Evolutionary conservation across 2,888 invertebrate genomes (phyloP).

Genomic region (Nematopogon swammerdamellus): DNA sequence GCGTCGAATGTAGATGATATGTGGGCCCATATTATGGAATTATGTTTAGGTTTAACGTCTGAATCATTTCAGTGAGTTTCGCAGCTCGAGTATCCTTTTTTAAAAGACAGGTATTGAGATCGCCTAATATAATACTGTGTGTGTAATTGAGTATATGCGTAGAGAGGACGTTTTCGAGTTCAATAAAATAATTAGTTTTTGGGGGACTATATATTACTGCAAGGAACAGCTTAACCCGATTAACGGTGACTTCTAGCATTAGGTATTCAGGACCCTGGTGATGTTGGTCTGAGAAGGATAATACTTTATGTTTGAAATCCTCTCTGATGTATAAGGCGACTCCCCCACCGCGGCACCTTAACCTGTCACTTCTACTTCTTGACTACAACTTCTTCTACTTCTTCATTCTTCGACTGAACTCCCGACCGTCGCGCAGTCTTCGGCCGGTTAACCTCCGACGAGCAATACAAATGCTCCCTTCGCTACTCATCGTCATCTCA

Average conservation of each 20-base stretch:
- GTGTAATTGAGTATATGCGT: background rate
- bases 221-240: conserved; percentile 5
- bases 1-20: background rate
- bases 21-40: background rate
- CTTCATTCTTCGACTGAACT: too few species aligned
- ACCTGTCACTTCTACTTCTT: conserved; percentile 5
- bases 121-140: background rate
- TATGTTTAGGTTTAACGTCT: background rate
- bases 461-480: conserved; percentile 3
- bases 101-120: background rate
- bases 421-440: too few species aligned
- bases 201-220: conserved; percentile 7
- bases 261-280: conserved; percentile 3
- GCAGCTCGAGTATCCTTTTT: background rate
- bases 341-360: conserved; percentile 3
- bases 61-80: background rate
- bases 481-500: too few species aligned
- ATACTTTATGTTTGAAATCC: conserved; percentile 2
- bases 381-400: too few species aligned
- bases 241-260: conserved; percentile 3
- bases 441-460: too few species aligned
- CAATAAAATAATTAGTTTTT: conserved; percentile 6
- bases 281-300: background rate
- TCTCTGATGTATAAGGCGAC: conserved; percentile 6
- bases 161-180: conserved; percentile 5